Evolutionary conservation across 2,797 vertebrate genomes (phyloP).

Genomic region (Pelochelys cantorii): DNA sequence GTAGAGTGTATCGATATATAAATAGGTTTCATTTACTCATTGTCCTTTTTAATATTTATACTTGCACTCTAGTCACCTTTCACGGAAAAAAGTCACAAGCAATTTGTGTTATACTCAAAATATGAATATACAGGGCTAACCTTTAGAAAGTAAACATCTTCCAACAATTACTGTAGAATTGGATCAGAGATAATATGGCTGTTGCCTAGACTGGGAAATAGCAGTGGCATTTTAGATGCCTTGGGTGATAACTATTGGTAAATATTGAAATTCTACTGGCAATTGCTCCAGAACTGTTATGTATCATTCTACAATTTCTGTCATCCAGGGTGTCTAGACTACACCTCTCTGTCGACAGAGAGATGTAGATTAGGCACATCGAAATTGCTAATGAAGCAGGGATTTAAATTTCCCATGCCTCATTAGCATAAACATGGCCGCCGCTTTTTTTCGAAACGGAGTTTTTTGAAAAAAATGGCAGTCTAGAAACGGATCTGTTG

Average conservation of each 20-base stretch:
- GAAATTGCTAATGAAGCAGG: no score
- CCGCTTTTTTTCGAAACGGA: no score
- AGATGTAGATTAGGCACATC: no score
- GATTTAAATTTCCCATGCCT: no score
- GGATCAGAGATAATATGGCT: not conserved
- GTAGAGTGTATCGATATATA: not conserved
- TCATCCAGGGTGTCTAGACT: no score
- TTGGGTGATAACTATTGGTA: rapidly evolving
- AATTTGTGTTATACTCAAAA: not conserved
- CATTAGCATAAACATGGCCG: no score
- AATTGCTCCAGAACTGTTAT: not conserved
- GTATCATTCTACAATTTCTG: rapidly evolving
- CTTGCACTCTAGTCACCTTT: not conserved
- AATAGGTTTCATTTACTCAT: not conserved
- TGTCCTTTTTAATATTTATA: not conserved
- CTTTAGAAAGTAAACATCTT: not conserved
- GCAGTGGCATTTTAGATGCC: not conserved
- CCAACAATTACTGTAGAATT: not conserved
- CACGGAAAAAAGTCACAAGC: not conserved
- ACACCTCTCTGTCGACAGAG: no score
- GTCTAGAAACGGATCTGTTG: no score
- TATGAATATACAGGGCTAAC: not conserved
- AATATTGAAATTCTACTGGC: not conserved
- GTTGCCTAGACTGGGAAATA: not conserved
- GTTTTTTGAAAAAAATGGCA: no score